These are phyloP conservation scores for Tachuris rubrigastra DNA, from an alignment of 2,113 vertebrate species.

Conservation along the genomic window DNA sequence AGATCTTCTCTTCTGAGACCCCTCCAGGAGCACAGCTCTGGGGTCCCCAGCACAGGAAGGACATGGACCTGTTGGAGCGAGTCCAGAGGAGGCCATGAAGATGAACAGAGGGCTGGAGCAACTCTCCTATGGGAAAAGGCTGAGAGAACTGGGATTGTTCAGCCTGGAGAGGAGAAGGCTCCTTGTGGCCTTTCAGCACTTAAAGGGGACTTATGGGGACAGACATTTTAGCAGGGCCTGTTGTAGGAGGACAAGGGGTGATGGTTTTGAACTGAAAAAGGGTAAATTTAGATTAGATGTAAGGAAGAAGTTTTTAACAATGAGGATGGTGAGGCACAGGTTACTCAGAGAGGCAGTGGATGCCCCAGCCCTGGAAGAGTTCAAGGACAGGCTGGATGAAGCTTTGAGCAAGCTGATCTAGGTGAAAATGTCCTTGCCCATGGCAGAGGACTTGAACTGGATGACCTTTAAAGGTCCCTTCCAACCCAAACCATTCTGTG, in stretches of 20 bases:
- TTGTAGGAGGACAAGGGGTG: background rate
- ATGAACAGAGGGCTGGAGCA: background rate
- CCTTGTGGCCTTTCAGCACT: background rate
- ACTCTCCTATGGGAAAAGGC: background rate
- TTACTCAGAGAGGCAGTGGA: background rate
- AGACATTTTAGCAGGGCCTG: background rate
- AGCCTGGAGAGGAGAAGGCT: background rate
- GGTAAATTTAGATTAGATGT: rapidly evolving
- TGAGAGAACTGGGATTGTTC: background rate
- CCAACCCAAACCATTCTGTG: background rate
- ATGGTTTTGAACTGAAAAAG: background rate
- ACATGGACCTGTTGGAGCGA: background rate
- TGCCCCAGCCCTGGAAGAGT: background rate
- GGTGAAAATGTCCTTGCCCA: background rate
- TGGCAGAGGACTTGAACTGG: background rate
- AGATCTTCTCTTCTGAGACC: background rate
- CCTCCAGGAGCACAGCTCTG: background rate
- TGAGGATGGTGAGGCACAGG: background rate
- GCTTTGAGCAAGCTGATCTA: background rate
- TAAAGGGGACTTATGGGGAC: background rate
- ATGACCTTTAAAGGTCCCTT: background rate
- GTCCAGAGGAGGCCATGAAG: background rate
- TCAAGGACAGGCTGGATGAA: background rate
- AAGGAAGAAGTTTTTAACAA: background rate
- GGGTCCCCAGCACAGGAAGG: background rate